Evolutionary conservation across 2,797 vertebrate species (phyloP).

Genomic region (Melanogrammus aeglefinus): DNA sequence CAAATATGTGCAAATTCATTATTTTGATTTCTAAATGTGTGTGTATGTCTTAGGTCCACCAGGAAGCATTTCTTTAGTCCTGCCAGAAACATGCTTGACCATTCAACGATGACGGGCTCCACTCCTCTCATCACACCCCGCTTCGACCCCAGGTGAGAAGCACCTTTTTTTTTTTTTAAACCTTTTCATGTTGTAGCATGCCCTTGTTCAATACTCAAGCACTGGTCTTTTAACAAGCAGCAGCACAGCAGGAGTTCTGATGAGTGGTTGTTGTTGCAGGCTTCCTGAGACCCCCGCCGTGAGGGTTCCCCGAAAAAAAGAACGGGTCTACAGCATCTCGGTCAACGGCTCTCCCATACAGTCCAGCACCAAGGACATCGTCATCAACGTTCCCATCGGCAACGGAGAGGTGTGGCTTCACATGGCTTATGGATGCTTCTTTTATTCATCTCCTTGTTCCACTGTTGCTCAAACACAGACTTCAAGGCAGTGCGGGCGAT

Average conservation of each 20-base stretch:
- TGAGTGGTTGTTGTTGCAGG: slow-evolving; percentile 39
- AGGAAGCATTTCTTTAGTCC: slow-evolving; percentile 71
- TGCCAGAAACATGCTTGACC: slow-evolving; percentile 63
- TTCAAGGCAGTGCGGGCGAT: too few relatives aligned
- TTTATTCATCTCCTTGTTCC: not conserved
- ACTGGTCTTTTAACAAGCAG: too few relatives aligned
- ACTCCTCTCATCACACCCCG: slow-evolving; percentile 76
- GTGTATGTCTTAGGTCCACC: slow-evolving; percentile 55
- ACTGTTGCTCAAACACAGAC: too few relatives aligned
- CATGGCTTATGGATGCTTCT: not conserved
- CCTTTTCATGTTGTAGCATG: not conserved
- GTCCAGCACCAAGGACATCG: slow-evolving; percentile 59
- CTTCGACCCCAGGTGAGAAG: slow-evolving; percentile 73
- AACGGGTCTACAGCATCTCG: slow-evolving; percentile 78
- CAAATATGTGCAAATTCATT: too few relatives aligned
- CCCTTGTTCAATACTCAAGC: not conserved
- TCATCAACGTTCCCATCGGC: slow-evolving; percentile 75
- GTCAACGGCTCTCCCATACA: slow-evolving; percentile 77
- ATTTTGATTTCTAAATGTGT: too few relatives aligned
- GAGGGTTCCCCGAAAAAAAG: slow-evolving; percentile 72
- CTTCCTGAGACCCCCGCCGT: slow-evolving; percentile 74
- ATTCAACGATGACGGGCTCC: slow-evolving; percentile 69
- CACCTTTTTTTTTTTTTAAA: not conserved
- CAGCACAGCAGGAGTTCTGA: too few relatives aligned
- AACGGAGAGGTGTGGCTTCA: slow-evolving; percentile 71